Conservation (phyloP, 2,888 invertebrate genomes). For the Stomorhina lunata region DNA sequence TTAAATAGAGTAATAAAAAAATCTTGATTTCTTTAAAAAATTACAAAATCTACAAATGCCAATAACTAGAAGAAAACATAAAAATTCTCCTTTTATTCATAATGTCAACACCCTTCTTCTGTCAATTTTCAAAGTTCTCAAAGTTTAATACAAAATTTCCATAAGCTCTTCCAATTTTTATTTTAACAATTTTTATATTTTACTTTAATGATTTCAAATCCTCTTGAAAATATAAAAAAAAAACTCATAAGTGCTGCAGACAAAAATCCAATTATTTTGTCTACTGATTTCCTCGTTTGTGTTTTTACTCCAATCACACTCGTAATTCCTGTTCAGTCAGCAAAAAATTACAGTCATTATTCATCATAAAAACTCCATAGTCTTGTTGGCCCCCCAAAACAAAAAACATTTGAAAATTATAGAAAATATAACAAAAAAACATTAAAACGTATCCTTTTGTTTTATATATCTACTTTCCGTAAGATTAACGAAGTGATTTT, state of each 20-base stretch:
- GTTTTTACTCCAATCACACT: neutral
- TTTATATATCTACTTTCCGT: constrained; percentile 10
- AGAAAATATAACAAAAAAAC: neutral
- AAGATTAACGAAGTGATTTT: constrained; percentile 10
- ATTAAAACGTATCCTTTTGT: neutral
- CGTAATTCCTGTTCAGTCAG: constrained; percentile 1
- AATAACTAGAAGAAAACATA: no score
- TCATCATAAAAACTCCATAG: constrained; percentile 23
- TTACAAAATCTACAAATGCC: no score
- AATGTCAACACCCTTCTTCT: no score
- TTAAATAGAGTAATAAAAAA: neutral
- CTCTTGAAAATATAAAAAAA: constrained; percentile 9
- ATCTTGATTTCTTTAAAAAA: no score
- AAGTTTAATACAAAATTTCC: neutral
- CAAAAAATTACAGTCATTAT: constrained; percentile 32
- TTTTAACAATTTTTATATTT: neutral
- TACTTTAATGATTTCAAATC: neutral
- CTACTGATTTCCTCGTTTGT: neutral
- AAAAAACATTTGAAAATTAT: neutral
- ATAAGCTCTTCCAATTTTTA: neutral
- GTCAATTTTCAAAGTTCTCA: no score
- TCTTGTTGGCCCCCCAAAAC: neutral
- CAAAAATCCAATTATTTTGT: constrained; percentile 43
- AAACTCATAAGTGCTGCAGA: constrained; percentile 11
- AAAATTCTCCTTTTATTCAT: no score